Percentiles rank a stretch among this genome's conserved stretches.
These are phyloP conservation scores for Furnarius figulus DNA, from an alignment of 2,113 vertebrate species.

Conservation along the genomic window DNA sequence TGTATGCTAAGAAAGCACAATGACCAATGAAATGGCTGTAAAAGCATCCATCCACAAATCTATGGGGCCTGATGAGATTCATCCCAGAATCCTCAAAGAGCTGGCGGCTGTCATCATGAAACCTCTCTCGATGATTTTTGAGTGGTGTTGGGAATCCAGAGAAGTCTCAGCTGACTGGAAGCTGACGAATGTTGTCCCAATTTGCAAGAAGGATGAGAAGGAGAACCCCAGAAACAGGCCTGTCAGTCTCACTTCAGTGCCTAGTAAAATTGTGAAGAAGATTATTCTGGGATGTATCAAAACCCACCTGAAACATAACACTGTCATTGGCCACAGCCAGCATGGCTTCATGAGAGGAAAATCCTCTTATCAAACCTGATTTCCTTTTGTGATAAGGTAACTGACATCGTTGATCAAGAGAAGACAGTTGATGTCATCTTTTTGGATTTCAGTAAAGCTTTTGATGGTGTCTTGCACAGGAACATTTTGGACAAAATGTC, in stretches of 20 bases:
- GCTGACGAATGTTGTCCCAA: neutral
- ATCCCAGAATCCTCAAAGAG: neutral
- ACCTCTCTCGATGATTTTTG: neutral
- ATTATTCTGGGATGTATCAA: neutral
- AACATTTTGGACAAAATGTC: neutral
- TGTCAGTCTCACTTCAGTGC: neutral
- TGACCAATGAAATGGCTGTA: neutral
- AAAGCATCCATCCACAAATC: neutral
- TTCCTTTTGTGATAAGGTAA: neutral
- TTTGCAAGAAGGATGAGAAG: neutral
- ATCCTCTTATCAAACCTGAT: neutral
- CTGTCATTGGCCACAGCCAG: neutral
- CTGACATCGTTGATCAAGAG: neutral
- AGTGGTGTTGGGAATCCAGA: neutral
- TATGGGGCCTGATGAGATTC: neutral
- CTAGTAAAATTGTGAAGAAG: neutral
- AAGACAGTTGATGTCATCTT: neutral
- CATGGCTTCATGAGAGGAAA: neutral
- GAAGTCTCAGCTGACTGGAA: neutral
- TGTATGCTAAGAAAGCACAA: neutral
- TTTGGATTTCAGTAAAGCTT: neutral
- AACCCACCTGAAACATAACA: neutral
- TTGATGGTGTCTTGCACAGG: neutral
- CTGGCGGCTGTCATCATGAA: neutral
- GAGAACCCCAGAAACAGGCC: neutral